phyloP scores from a whole-genome alignment of 2,113 vertebrate genomes.

The Coreoperca whiteheadi region DNA sequence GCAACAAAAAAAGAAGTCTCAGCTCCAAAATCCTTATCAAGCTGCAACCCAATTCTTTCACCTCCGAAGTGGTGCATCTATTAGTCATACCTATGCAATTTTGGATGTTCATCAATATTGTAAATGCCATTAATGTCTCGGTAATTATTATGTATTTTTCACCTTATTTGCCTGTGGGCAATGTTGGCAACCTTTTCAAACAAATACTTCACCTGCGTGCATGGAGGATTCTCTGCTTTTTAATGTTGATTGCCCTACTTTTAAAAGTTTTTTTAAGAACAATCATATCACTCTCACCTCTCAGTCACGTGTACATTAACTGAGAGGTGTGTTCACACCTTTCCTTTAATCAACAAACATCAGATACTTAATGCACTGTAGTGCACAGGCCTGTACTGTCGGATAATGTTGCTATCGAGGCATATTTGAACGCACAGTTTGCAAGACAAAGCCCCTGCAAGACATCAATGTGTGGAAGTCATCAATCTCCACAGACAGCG shows the following conservation, averaged over 20 bases:
- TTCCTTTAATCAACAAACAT: slow-evolving; percentile 33
- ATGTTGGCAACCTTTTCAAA: slow-evolving; percentile 55
- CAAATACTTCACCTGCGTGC: background rate
- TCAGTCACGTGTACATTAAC: background rate
- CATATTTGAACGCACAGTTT: background rate
- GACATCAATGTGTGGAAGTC: slow-evolving; percentile 15
- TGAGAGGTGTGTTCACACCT: background rate
- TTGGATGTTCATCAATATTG: slow-evolving; percentile 32
- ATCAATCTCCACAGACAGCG: slow-evolving; percentile 19
- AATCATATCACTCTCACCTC: background rate
- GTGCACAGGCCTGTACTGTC: background rate
- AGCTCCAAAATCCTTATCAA: slow-evolving; percentile 35
- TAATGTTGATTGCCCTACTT: slow-evolving; percentile 6
- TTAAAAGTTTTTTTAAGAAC: background rate
- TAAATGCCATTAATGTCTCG: background rate
- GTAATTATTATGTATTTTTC: slow-evolving; percentile 38
- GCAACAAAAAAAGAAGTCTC: slow-evolving; percentile 31
- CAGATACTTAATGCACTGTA: background rate
- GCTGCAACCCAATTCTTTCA: slow-evolving; percentile 47
- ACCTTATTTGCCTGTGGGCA: slow-evolving; percentile 49
- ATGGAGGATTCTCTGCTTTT: background rate
- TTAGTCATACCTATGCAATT: slow-evolving; percentile 10
- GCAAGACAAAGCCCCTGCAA: slow-evolving; percentile 4
- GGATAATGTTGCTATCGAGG: background rate
- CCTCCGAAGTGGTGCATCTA: slow-evolving; percentile 7